Evolutionary conservation across 1,140 invertebrate genomes (phyloP).

Genomic region (Leptinotarsa undecemlineata): DNA sequence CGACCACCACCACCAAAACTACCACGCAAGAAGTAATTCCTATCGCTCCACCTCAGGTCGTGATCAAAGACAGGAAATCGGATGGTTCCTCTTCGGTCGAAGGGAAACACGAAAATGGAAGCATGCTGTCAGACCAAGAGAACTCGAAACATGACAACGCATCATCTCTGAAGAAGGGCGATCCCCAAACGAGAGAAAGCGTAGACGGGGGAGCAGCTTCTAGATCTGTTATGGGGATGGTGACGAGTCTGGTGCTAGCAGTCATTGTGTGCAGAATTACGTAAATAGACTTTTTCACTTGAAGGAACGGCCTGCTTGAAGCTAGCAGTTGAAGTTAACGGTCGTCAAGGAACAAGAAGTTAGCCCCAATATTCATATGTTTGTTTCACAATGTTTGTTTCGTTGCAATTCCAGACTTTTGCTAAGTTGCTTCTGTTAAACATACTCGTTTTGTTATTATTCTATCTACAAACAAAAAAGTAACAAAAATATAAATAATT

Average conservation of each 20-base stretch:
- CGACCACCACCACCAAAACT: constrained; percentile 65
- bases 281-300: background rate
- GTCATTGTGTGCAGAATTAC: constrained; percentile 10
- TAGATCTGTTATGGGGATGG: background rate
- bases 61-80: constrained; percentile 22
- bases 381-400: too few species aligned
- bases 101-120: constrained; percentile 32
- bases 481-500: too few species aligned
- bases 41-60: constrained; percentile 29
- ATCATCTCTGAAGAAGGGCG: constrained; percentile 44
- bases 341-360: background rate
- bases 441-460: too few species aligned
- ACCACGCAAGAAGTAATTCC: constrained; percentile 57
- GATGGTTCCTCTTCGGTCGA: constrained; percentile 35
- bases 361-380: background rate
- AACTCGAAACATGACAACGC: constrained; percentile 30
- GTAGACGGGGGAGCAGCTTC: background rate
- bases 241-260: constrained; percentile 6
- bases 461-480: too few species aligned
- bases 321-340: background rate
- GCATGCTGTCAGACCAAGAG: constrained; percentile 44
- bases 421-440: too few species aligned
- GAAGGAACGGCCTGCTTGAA: background rate
- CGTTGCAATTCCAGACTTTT: too few species aligned
- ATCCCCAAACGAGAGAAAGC: constrained; percentile 18